phyloP scores from a whole-genome alignment of 2,113 vertebrate genomes.

The Pteruthius melanotis region DNA sequence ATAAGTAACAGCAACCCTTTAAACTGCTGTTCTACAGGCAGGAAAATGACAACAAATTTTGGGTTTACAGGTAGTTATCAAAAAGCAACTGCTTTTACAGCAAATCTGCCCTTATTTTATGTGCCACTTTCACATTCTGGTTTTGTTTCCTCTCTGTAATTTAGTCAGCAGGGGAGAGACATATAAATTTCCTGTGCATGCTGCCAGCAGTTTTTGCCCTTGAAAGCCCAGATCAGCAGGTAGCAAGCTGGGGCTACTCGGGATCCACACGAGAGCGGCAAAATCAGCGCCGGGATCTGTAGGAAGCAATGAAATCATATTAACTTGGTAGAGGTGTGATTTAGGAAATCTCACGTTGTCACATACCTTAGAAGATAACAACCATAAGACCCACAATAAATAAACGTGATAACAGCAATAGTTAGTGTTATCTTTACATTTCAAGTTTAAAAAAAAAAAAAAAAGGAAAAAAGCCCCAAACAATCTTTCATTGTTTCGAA shows the following conservation, averaged over 20 bases:
- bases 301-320: neutral
- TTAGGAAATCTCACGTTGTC: neutral
- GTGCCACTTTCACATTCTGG: neutral
- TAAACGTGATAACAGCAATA: neutral
- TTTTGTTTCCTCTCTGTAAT: slow-evolving; percentile 28
- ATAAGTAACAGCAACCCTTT: neutral
- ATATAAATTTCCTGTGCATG: slow-evolving; percentile 11
- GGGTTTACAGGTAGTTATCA: neutral
- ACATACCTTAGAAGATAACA: slow-evolving; percentile 3
- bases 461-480: neutral
- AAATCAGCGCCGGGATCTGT: neutral
- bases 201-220: neutral
- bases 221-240: neutral
- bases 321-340: neutral
- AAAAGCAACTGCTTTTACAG: neutral
- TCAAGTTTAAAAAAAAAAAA: neutral
- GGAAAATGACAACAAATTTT: neutral
- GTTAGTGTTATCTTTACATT: neutral
- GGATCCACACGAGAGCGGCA: neutral
- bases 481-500: slow-evolving; percentile 14
- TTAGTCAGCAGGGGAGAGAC: neutral
- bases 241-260: neutral
- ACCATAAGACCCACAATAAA: neutral
- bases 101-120: neutral
- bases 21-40: neutral